These are phyloP conservation scores for Poecilia picta DNA, from an alignment of 2,797 vertebrate species.

Conservation along the genomic window DNA sequence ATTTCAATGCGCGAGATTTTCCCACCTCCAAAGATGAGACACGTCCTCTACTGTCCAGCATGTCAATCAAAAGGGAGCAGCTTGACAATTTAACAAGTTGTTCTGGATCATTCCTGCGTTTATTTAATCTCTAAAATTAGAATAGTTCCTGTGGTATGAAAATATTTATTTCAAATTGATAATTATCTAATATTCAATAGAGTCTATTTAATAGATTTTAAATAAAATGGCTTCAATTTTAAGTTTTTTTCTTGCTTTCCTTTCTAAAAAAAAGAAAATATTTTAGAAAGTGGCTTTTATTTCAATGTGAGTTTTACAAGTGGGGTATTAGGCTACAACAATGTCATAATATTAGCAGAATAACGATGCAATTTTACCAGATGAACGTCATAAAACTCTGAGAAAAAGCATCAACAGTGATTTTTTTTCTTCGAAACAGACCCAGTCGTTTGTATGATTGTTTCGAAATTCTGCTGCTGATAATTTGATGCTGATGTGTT, in stretches of 20 bases:
- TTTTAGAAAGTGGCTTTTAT: too few relatives aligned
- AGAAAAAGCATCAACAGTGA: too few relatives aligned
- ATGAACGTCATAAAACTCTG: too few relatives aligned
- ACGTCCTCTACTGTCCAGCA: not conserved
- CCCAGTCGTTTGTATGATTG: too few relatives aligned
- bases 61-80: conserved; percentile 23
- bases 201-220: not conserved
- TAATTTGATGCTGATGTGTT: too few relatives aligned
- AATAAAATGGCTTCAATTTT: not conserved
- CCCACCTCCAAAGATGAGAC: not conserved
- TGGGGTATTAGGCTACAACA: too few relatives aligned
- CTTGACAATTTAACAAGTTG: conserved; percentile 1
- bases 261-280: too few relatives aligned
- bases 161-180: not conserved
- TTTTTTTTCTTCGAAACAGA: too few relatives aligned
- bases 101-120: not conserved
- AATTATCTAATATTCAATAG: not conserved
- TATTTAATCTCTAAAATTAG: not conserved
- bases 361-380: too few relatives aligned
- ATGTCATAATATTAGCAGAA: too few relatives aligned
- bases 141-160: not conserved
- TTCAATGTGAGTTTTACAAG: too few relatives aligned
- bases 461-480: too few relatives aligned
- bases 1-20: not conserved
- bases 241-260: not conserved